Evolutionary conservation across 2,888 invertebrate species (phyloP).

Genomic region (Ormia ochracea): DNA sequence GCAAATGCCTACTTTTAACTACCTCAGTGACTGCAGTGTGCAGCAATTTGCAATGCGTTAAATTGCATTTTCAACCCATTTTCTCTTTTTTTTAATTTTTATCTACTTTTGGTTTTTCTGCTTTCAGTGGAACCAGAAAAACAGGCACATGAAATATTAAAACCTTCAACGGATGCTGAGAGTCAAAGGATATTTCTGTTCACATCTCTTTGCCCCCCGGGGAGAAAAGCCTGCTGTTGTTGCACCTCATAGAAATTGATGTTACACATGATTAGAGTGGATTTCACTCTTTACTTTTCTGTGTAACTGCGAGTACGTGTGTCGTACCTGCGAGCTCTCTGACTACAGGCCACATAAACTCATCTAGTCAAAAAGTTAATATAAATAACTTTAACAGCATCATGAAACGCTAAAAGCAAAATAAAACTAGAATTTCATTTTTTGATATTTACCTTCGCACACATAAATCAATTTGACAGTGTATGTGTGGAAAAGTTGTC

Average conservation of each 20-base stretch:
- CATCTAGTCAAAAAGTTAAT: slow-evolving; percentile 42
- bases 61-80: neutral
- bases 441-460: neutral
- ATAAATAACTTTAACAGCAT: neutral
- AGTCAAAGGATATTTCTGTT: neutral
- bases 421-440: slow-evolving; percentile 8
- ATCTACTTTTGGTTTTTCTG: neutral
- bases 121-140: neutral
- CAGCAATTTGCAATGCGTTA: neutral
- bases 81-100: neutral
- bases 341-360: slow-evolving; percentile 13
- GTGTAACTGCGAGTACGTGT: neutral
- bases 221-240: neutral
- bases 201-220: slow-evolving; percentile 2
- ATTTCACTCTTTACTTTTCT: neutral
- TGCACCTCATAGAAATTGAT: neutral
- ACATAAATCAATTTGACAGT: slow-evolving; percentile 53
- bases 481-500: slow-evolving; percentile 43
- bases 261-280: slow-evolving; percentile 3
- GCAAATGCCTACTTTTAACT: neutral
- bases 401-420: slow-evolving; percentile 17
- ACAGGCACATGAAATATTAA: slow-evolving; percentile 2
- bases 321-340: slow-evolving; percentile 4
- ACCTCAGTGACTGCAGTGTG: neutral
- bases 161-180: slow-evolving; percentile 8